These are phyloP conservation scores for Phenganax subtilis DNA, from an alignment of 92 coral and sea anemone species.

Conservation along the genomic window DNA sequence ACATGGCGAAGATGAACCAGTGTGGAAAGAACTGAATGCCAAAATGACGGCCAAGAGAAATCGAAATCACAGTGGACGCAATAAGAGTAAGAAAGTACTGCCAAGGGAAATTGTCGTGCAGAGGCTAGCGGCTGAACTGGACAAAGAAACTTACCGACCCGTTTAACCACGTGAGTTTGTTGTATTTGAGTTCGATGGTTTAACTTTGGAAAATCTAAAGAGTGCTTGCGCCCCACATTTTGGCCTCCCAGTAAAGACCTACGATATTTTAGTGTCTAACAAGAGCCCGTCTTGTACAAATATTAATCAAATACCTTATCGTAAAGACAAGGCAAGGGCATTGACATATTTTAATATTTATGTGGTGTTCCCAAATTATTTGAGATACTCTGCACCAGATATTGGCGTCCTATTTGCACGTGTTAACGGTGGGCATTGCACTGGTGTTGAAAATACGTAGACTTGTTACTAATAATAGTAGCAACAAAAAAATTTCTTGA, in stretches of 20 bases:
- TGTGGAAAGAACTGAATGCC: slow-evolving; percentile 1
- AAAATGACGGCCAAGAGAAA: slow-evolving; percentile 10
- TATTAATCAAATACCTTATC: slow-evolving; percentile 42
- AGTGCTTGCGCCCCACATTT: slow-evolving; percentile 53
- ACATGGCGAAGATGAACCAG: neutral
- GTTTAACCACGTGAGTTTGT: slow-evolving; percentile 57
- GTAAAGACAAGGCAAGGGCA: slow-evolving; percentile 18
- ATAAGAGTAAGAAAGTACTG: neutral
- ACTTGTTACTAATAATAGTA: neutral
- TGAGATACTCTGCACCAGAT: neutral
- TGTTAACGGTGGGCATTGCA: neutral
- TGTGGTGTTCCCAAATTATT: neutral
- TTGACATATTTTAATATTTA: neutral
- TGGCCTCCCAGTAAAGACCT: slow-evolving; percentile 42
- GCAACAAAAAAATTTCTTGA: too few species aligned
- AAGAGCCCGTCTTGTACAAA: slow-evolving; percentile 41
- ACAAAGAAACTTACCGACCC: slow-evolving; percentile 53
- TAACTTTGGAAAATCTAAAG: slow-evolving; percentile 50
- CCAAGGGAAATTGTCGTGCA: slow-evolving; percentile 36
- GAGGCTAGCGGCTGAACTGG: slow-evolving; percentile 51
- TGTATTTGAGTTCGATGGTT: slow-evolving; percentile 41
- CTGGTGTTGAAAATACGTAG: neutral
- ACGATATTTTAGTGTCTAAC: slow-evolving; percentile 57
- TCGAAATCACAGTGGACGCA: neutral
- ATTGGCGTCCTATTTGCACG: neutral